Percentiles rank a stretch among this genome's conserved stretches.
These are phyloP conservation scores for Chromis chromis DNA, from an alignment of 2,797 vertebrate genomes.

Conservation along the genomic window DNA sequence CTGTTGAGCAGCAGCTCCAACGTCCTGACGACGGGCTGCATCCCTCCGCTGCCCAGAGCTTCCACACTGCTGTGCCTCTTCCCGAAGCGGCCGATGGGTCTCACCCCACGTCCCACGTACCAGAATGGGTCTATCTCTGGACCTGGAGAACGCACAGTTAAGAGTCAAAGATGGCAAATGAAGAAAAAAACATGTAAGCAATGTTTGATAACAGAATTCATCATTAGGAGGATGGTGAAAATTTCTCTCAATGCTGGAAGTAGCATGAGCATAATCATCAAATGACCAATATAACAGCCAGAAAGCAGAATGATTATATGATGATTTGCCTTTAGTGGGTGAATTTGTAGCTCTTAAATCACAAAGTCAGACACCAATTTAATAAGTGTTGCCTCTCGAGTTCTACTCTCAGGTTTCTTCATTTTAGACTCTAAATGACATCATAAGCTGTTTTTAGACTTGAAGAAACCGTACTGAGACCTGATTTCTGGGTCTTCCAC, in stretches of 20 bases:
- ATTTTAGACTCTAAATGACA: not conserved
- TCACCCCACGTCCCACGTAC: conserved; percentile 92
- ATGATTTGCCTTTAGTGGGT: not conserved
- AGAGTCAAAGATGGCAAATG: not conserved
- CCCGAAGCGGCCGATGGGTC: conserved; percentile 92
- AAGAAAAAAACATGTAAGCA: not conserved
- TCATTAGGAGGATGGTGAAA: not conserved
- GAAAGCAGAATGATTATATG: not conserved
- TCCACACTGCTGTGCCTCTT: conserved; percentile 85
- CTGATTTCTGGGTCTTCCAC: not conserved
- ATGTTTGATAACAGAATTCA: not conserved
- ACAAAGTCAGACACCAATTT: not conserved
- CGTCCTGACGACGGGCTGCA: conserved; percentile 78
- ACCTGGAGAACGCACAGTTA: conserved; percentile 75
- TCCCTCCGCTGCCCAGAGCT: conserved; percentile 55
- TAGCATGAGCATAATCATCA: not conserved
- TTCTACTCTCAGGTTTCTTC: not conserved
- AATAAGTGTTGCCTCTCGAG: not conserved
- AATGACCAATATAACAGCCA: not conserved
- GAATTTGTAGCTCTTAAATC: not conserved
- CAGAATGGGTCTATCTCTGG: conserved; percentile 93
- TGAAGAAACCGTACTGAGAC: not conserved
- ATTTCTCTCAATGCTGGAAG: not conserved
- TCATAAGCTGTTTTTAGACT: not conserved
- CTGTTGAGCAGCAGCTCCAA: conserved; percentile 83